A percentile compares a stretch with the other conserved stretches of the same genome.
phyloP scores from a whole-genome alignment of 2,113 vertebrate species.

The Apistogramma diplotaenia region DNA sequence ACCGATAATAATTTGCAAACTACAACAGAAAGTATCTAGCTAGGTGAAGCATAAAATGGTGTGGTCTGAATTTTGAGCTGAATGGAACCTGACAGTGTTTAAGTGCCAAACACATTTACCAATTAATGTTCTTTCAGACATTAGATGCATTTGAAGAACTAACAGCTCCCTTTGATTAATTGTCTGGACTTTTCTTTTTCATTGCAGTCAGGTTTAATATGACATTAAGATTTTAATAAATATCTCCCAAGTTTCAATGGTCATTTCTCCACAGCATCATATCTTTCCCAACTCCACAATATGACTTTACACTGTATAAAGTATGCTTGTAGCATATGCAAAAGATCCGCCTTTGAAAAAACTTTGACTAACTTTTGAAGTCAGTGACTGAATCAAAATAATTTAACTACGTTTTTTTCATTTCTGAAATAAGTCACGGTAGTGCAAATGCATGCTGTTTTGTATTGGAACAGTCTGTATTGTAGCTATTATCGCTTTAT shows the following conservation, averaged over 20 bases:
- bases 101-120: background rate
- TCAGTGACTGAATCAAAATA: background rate
- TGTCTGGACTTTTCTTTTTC: background rate
- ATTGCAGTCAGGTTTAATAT: background rate
- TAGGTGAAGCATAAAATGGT: too few species aligned
- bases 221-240: background rate
- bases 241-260: too few species aligned
- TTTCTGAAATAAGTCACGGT: fast-evolving
- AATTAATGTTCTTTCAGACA: background rate
- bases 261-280: background rate
- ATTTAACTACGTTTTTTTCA: too few species aligned
- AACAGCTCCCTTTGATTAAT: background rate
- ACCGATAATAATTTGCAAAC: background rate
- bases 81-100: background rate
- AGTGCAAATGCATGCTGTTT: background rate
- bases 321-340: too few species aligned
- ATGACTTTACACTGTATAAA: background rate
- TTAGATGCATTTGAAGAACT: background rate
- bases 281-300: background rate
- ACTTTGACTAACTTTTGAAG: background rate
- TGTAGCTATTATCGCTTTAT: background rate
- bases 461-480: background rate
- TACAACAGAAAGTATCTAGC: too few species aligned
- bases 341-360: too few species aligned
- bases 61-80: background rate